phyloP scores from a whole-genome alignment of 2,113 vertebrate genomes.

The Polyodon spathula region DNA sequence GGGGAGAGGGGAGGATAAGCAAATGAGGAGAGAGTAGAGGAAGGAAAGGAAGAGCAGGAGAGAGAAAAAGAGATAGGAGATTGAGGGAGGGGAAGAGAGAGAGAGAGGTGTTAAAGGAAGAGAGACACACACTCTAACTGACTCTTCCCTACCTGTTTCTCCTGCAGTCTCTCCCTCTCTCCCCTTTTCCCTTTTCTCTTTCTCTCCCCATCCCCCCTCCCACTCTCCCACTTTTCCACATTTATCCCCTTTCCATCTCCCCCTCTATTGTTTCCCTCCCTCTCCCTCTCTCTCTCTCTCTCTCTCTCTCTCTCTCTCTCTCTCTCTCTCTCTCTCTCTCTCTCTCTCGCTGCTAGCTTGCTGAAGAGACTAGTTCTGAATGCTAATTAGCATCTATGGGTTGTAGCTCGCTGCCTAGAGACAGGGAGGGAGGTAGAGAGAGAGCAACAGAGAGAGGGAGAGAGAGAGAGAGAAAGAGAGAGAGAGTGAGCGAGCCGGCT shows the following conservation, averaged over 20 bases:
- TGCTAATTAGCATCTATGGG: constrained; percentile 37
- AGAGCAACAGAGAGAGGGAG: constrained; percentile 31
- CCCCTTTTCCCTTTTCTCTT: constrained; percentile 2
- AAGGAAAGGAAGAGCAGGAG: too few species aligned
- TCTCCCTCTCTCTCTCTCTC: background rate
- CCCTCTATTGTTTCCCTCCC: background rate
- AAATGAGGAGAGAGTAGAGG: too few species aligned
- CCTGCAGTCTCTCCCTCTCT: constrained; percentile 3
- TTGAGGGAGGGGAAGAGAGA: background rate
- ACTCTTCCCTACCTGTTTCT: constrained; percentile 20
- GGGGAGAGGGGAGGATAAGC: too few species aligned
- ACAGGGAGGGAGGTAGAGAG: constrained; percentile 28
- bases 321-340: constrained; percentile 12
- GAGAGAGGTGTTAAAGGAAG: background rate
- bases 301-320: background rate
- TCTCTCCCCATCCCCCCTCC: too few species aligned
- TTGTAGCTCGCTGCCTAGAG: constrained; percentile 52
- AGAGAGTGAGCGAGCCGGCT: constrained; percentile 19
- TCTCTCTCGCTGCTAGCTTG: constrained; percentile 18
- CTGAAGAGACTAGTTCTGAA: constrained; percentile 32
- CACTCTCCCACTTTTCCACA: background rate
- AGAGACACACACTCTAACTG: constrained; percentile 7
- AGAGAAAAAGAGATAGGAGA: too few species aligned
- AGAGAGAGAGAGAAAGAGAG: constrained; percentile 24
- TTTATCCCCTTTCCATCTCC: background rate